Percentiles rank a stretch among this genome's conserved stretches.
phyloP scores from a whole-genome alignment of 1,140 invertebrate genomes.

The Nymphalis io region DNA sequence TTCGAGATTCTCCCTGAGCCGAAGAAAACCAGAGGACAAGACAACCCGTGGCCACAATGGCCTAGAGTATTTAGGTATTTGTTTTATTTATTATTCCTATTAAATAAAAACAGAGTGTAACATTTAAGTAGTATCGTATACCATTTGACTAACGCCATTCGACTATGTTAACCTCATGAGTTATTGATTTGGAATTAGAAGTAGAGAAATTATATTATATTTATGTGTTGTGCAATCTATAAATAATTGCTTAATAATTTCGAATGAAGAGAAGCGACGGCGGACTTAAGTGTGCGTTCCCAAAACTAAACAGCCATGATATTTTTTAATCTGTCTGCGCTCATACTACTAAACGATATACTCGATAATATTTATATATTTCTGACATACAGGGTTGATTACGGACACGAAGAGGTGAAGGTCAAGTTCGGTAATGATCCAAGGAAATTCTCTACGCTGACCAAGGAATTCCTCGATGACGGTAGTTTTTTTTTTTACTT shows the following conservation, averaged over 20 bases:
- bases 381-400: conserved; percentile 88
- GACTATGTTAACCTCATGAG: no score
- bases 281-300: no score
- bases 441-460: conserved; percentile 94
- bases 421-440: conserved; percentile 96
- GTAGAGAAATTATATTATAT: no score
- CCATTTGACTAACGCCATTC: no score
- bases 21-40: conserved; percentile 86
- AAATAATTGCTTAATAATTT: no score
- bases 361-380: not conserved
- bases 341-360: not conserved
- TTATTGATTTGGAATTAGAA: no score
- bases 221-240: no score
- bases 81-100: not conserved
- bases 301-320: no score
- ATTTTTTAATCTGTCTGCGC: no score
- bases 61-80: conserved; percentile 92
- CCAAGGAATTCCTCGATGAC: conserved; percentile 97
- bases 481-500: conserved; percentile 67
- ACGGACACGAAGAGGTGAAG: conserved; percentile 98
- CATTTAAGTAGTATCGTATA: no score
- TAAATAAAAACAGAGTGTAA: no score
- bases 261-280: no score
- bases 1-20: conserved; percentile 99
- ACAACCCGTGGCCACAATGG: conserved; percentile 99